phyloP scores from a whole-genome alignment of 2,888 invertebrate species.

The Hydriomena furcata region DNA sequence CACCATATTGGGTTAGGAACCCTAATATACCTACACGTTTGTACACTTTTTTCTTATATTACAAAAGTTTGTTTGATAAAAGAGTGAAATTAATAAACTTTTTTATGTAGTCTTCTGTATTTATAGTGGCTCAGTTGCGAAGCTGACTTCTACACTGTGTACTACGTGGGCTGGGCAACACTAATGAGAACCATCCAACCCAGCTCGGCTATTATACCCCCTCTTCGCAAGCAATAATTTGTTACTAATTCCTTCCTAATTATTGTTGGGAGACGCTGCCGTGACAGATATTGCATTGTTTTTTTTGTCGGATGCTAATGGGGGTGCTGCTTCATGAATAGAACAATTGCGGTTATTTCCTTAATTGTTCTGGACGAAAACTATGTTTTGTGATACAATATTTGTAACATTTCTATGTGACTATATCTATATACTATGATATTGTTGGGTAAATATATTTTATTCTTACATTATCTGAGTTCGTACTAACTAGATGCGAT shows the following conservation, averaged over 20 bases:
- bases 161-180: constrained; percentile 62
- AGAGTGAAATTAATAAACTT: too few species aligned
- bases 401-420: neutral
- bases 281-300: constrained; percentile 35
- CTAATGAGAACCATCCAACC: constrained; percentile 76
- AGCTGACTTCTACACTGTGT: constrained; percentile 18
- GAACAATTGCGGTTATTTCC: constrained; percentile 12
- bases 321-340: constrained; percentile 8
- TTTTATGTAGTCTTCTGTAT: too few species aligned
- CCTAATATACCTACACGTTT: too few species aligned
- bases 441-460: too few species aligned
- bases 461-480: too few species aligned
- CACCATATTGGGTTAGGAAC: too few species aligned
- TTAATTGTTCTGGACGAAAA: constrained; percentile 12
- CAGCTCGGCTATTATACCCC: constrained; percentile 65
- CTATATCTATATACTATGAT: too few species aligned
- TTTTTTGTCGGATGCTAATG: constrained; percentile 23
- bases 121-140: neutral
- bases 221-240: constrained; percentile 74
- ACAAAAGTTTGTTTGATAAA: too few species aligned
- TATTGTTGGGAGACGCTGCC: constrained; percentile 55
- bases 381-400: neutral
- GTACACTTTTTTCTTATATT: too few species aligned
- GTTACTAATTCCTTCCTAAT: constrained; percentile 78
- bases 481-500: too few species aligned